Conservation (phyloP, 2,888 invertebrate species). For the Nipponacmea schrenckii region DNA sequence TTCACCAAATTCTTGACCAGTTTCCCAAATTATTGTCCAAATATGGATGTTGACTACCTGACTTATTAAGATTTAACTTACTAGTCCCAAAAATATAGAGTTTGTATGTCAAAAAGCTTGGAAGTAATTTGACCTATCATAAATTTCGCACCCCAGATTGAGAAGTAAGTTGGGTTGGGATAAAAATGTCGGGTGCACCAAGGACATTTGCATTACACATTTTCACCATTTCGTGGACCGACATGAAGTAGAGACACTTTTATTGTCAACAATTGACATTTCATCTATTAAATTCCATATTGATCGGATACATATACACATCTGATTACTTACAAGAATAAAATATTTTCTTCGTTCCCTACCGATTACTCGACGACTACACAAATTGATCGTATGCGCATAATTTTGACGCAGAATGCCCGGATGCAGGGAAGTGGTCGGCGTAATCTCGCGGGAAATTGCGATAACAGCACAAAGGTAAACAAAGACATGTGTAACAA, state of each 20-base stretch:
- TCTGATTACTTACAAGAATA: constrained; percentile 35
- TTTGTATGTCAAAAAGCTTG: constrained; percentile 16
- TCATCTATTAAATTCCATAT: no score
- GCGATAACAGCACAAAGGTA: not conserved
- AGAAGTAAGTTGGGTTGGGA: no score
- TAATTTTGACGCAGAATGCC: constrained; percentile 37
- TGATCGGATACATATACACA: no score
- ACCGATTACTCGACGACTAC: constrained; percentile 43
- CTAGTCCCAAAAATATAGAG: no score
- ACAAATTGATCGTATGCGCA: constrained; percentile 42
- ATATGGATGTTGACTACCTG: no score
- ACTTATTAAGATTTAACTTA: no score
- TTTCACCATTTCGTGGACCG: no score
- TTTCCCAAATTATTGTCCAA: no score
- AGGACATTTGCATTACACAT: constrained; percentile 20
- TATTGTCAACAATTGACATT: no score
- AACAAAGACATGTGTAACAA: not conserved
- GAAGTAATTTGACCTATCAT: constrained; percentile 31
- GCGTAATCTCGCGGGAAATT: constrained; percentile 19
- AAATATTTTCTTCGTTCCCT: constrained; percentile 33
- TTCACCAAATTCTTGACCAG: no score
- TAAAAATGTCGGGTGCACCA: constrained; percentile 29
- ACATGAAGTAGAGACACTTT: no score
- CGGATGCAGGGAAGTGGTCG: constrained; percentile 37
- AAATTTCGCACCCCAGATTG: constrained; percentile 8